Percentiles rank a stretch among this genome's conserved stretches.
Conservation (phyloP, 2,797 vertebrate genomes). For the Eulemur albifrons region DNA sequence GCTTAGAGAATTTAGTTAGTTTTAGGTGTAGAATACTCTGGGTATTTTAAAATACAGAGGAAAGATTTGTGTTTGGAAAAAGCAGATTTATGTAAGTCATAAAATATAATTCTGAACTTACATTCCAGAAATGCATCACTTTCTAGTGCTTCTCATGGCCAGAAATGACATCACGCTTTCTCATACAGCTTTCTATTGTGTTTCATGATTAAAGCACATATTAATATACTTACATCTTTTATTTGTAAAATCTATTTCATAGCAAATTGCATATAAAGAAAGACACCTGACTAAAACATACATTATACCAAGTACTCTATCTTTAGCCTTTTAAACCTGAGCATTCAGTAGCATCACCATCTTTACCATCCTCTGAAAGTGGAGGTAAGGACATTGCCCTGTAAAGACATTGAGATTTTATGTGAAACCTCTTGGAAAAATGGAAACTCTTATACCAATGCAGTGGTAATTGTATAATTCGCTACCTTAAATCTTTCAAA, state of each 20-base stretch:
- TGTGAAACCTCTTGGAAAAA: neutral
- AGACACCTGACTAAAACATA: neutral
- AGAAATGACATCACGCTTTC: constrained; percentile 24
- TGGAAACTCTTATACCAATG: neutral
- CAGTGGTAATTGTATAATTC: neutral
- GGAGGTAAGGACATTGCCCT: neutral
- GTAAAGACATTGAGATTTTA: neutral
- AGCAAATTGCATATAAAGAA: neutral
- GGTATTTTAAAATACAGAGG: constrained; percentile 36
- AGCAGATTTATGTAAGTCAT: constrained; percentile 67
- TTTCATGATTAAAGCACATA: constrained; percentile 74
- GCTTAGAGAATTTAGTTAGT: neutral
- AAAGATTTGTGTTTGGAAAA: constrained; percentile 77
- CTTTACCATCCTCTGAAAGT: neutral
- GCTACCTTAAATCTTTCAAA: neutral
- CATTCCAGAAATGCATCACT: constrained; percentile 57
- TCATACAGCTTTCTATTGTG: constrained; percentile 12
- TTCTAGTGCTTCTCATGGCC: constrained; percentile 19
- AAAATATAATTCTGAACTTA: constrained; percentile 45
- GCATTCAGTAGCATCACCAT: neutral
- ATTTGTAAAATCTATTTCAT: neutral
- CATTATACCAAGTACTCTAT: neutral
- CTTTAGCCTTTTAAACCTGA: constrained; percentile 6
- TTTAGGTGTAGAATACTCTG: constrained; percentile 14
- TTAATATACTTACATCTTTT: neutral